Base-by-base conservation (phyloP, 2,797 vertebrate species). In the Sebastes umbrosus region DNA sequence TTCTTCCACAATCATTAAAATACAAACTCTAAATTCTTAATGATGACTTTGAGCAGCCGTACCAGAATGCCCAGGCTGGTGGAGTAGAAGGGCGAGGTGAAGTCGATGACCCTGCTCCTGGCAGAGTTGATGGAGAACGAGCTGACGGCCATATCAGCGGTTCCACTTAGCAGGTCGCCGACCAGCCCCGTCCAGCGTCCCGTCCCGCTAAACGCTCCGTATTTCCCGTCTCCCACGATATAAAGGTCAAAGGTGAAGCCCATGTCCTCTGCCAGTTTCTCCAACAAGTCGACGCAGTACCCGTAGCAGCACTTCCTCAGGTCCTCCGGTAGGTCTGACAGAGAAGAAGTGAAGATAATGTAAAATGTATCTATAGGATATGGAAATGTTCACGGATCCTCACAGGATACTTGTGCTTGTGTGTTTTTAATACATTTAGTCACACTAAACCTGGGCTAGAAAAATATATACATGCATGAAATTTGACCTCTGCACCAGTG, bases 21-120 rank as follows among this genome's bases (percentile, higher is more conserved):
- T 22, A 54, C 65, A 79, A 81, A 73, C 50, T 68, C 27, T n/a
- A 64, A 74, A 68, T 59, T 52, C 27, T 43, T 76, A 80, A 85
- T 72, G 64, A 84, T 67, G 81, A 80, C 76, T 78, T 29, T 1
- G 31, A 77, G 85, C 69, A 12, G 3, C 14, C 4, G 64, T 94
- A 95, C 98, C 93, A 98, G 91, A 94, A 99, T 99, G 90, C 97
- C 97, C 90, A 99, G 90, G 94, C 98, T 99, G 93, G 98, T 99
- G 93, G 98, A 99, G 94, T 98, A 99, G 94, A 99, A 99, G 68
- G 98, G 98, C 72, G 97, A 98, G 86, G 97, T 99, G 95, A 99
- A 99, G 83, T 99, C 98, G 1, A 99, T 95, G 87, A 98, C 97
- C 83, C 96, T 95, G 79, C 97, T 98, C 68, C 98, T 93, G 0